phyloP scores from a whole-genome alignment of 1,140 invertebrate genomes.

The Pseudoatta argentina region DNA sequence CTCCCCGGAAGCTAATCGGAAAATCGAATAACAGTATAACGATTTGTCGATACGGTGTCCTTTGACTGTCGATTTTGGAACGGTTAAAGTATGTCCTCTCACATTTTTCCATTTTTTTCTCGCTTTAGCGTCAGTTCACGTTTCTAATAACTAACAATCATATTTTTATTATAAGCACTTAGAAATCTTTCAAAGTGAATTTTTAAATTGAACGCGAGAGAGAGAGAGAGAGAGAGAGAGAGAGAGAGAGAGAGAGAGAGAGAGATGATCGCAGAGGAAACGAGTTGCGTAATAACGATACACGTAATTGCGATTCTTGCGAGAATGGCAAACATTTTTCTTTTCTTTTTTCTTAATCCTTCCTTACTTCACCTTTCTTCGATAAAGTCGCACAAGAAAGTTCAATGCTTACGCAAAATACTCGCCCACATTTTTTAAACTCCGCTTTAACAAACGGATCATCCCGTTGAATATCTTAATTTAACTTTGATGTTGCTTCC shows the following conservation, averaged over 20 bases:
- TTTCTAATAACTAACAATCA: not conserved
- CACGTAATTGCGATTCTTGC: not conserved
- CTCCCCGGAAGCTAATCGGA: not conserved
- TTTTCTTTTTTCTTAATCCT: not conserved
- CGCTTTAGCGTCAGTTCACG: not conserved
- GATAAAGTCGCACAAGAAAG: not conserved
- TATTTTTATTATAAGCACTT: not conserved
- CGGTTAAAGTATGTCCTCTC: not conserved
- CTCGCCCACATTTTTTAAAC: not conserved
- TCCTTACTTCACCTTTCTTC: not conserved
- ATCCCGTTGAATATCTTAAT: conserved; percentile 1
- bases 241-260: no score
- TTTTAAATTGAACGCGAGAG: conserved; percentile 7
- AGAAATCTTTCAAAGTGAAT: not conserved
- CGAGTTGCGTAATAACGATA: not conserved
- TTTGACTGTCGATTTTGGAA: not conserved
- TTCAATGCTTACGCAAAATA: not conserved
- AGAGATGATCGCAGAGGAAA: not conserved
- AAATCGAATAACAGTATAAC: not conserved
- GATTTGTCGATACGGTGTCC: not conserved
- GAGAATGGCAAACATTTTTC: not conserved
- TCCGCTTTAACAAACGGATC: not conserved
- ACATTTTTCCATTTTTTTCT: no score
- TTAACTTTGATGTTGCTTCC: not conserved
- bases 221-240: no score